Conservation (phyloP, 2,888 invertebrate species). For the Scelioninae gen. 2 region DNA sequence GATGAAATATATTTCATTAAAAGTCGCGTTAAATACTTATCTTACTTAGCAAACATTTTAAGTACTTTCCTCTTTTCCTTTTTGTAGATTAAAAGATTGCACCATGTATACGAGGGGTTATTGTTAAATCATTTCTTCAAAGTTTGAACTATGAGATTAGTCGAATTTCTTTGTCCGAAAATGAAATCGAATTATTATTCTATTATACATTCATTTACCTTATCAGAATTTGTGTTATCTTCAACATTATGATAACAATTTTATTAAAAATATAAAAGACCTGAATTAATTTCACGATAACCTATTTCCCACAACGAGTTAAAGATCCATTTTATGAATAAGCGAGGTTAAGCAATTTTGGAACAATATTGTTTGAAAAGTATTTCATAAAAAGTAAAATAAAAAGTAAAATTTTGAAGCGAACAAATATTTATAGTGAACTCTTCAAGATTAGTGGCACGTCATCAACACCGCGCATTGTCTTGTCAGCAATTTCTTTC, state of each 20-base stretch:
- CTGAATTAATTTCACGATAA: too few relatives aligned
- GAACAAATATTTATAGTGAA: slow-evolving; percentile 24
- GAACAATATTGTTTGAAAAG: slow-evolving; percentile 8
- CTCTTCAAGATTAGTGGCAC: slow-evolving; percentile 41
- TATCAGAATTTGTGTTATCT: too few relatives aligned
- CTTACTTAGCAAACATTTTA: slow-evolving; percentile 30
- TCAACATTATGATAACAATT: background rate
- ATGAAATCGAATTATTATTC: too few relatives aligned
- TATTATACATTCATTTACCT: too few relatives aligned
- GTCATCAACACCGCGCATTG: slow-evolving; percentile 45
- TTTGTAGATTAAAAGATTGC: slow-evolving; percentile 24
- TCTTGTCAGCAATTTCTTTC: slow-evolving; percentile 58
- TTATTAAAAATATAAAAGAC: too few relatives aligned
- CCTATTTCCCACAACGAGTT: too few relatives aligned
- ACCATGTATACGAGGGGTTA: background rate
- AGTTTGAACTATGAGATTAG: slow-evolving; percentile 1
- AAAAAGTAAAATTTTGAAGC: slow-evolving; percentile 13
- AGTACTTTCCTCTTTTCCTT: slow-evolving; percentile 24
- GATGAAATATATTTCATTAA: slow-evolving; percentile 28
- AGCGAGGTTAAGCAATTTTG: slow-evolving; percentile 1
- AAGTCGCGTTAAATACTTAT: slow-evolving; percentile 34
- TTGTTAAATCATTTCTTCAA: slow-evolving; percentile 1
- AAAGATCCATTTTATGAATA: background rate
- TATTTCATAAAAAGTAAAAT: slow-evolving; percentile 17
- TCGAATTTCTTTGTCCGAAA: too few relatives aligned